Base-by-base conservation (phyloP, 2,113 vertebrate species). In the Capreolus pygargus region DNA sequence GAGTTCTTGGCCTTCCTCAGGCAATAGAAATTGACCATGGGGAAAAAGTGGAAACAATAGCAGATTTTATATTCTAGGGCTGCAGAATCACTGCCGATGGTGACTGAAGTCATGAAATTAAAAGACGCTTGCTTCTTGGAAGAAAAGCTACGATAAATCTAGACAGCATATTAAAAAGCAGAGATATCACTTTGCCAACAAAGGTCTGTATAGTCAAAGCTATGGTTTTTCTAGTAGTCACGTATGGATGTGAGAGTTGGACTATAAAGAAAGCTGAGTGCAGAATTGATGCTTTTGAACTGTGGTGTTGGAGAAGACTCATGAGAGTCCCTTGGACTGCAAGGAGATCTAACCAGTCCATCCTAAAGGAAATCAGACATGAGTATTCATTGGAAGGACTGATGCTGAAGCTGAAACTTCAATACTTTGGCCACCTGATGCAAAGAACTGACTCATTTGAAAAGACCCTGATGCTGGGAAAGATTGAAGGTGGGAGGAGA, bases 401-500 rank as follows among this genome's bases (percentile, higher is more conserved):
- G 67, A 39, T 36, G 67, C 10, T 23, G 67, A 70, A 39, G 67
- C 64, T 70, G 64, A 70, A 70, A 70, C n/a, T 70, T 10, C 67
- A 23, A 1, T 70, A 0, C 67, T 70, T 70, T 70, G 67, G 67
- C n/a, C 19, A 70, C 67, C 19, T 12, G 0, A 70, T 39, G 67
- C 1, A 0, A 39, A 70, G 67, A 39, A 5, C 10, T 70, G 10
- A 70, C 67, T 70, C 10, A 23, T 1, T 70, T 0, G 67, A 23
- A 39, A 70, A 70, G 67, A 70, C 36, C 11, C 36, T 27, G 70
- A 43, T 76, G 12, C 70, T 76, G 36, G 23, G 36, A 76, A 1
- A 2, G 36, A 43, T 14, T 25, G 70, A 4, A 0, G 70, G 36
- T 0, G 0, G 70, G 36, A 76, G 67, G 3, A 43, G 36, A 43